Evolutionary conservation across 2,888 invertebrate species (phyloP).

Genomic region (Proisotoma minuta): DNA sequence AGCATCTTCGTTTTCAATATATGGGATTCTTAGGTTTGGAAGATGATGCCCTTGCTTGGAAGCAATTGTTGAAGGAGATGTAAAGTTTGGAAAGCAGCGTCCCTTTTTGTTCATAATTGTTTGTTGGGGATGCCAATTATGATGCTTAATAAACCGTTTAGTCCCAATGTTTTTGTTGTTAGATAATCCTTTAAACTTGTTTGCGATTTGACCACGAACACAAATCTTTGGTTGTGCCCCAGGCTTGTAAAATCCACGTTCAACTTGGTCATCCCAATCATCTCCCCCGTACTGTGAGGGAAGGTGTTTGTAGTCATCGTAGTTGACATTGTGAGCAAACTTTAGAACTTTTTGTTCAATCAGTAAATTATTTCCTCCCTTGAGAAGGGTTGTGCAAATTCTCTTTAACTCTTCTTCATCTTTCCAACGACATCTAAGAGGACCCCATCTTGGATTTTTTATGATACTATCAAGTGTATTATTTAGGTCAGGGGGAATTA

Average conservation of each 20-base stretch:
- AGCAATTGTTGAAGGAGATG: not conserved
- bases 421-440: constrained; percentile 16
- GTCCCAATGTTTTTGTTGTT: too few relatives aligned
- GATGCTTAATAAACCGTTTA: too few relatives aligned
- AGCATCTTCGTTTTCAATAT: too few relatives aligned
- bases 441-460: constrained; percentile 32
- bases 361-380: constrained; percentile 22
- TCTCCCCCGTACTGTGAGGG: constrained; percentile 19
- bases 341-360: constrained; percentile 33
- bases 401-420: constrained; percentile 17
- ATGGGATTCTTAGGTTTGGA: too few relatives aligned
- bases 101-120: too few relatives aligned
- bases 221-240: not conserved
- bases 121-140: too few relatives aligned
- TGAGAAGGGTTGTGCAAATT: constrained; percentile 24
- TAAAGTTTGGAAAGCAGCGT: not conserved
- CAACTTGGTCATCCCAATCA: constrained; percentile 39
- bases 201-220: too few relatives aligned
- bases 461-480: constrained; percentile 32
- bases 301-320: constrained; percentile 30
- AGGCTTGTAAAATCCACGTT: constrained; percentile 26
- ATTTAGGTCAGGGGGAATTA: constrained; percentile 7
- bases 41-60: too few relatives aligned
- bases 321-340: constrained; percentile 31
- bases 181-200: too few relatives aligned